Conservation (phyloP, 2,888 invertebrate species). For the Leptothorax acervorum region DNA sequence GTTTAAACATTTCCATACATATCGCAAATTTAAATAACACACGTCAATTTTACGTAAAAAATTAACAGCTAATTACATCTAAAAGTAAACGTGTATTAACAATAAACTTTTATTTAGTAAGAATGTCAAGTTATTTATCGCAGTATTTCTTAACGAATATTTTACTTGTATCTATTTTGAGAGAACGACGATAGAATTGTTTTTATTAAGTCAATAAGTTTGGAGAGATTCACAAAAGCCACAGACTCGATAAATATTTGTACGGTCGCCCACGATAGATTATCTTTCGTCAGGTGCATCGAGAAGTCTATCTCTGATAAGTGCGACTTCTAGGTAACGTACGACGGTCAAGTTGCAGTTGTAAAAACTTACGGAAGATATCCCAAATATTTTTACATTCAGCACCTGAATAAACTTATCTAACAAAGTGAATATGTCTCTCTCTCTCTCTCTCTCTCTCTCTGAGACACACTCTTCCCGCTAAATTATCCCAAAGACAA, state of each 20-base stretch:
- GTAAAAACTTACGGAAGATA: conserved; percentile 14
- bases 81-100: neutral
- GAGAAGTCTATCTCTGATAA: conserved; percentile 18
- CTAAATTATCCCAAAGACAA: neutral
- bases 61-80: neutral
- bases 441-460: too few relatives aligned
- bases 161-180: neutral
- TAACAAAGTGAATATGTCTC: neutral
- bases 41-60: neutral
- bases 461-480: neutral
- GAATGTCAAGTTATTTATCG: neutral
- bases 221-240: neutral
- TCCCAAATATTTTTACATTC: conserved; percentile 24
- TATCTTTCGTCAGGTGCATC: conserved; percentile 15
- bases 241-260: conserved; percentile 14
- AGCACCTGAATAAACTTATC: neutral
- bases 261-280: neutral
- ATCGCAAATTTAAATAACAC: neutral
- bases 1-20: neutral
- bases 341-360: neutral
- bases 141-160: neutral
- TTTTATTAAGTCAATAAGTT: neutral
- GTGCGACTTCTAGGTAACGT: neutral
- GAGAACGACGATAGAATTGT: neutral
- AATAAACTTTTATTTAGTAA: neutral